A percentile compares a stretch with the other conserved stretches of the same genome.
phyloP scores from a whole-genome alignment of 2,797 vertebrate genomes.

The Babyrousa celebensis region DNA sequence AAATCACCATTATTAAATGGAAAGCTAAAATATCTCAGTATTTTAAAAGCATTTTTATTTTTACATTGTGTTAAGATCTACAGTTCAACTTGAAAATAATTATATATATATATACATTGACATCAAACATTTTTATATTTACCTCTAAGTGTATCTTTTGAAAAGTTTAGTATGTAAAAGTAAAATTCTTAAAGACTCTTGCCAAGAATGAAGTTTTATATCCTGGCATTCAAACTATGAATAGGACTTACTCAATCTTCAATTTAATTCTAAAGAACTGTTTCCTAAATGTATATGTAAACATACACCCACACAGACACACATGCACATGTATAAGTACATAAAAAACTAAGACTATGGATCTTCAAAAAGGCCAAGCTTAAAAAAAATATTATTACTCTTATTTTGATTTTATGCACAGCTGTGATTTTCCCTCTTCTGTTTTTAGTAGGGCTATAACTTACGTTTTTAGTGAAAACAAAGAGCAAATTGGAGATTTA shows the following conservation, averaged over 20 bases:
- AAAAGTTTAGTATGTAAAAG: neutral
- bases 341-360: constrained; percentile 79
- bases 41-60: constrained; percentile 3
- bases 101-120: neutral
- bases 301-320: neutral
- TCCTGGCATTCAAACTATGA: neutral
- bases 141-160: neutral
- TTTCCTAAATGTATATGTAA: neutral
- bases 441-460: neutral
- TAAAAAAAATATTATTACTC: constrained; percentile 78
- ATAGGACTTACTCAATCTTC: neutral
- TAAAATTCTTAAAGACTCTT: neutral
- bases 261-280: constrained; percentile 15
- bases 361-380: constrained; percentile 75
- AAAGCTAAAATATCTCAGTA: neutral
- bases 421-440: neutral
- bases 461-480: constrained; percentile 14
- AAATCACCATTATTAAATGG: neutral
- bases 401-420: constrained; percentile 7
- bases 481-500: neutral
- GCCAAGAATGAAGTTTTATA: constrained; percentile 35
- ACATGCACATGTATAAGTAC: neutral
- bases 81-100: constrained; percentile 6
- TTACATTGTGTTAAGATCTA: neutral
- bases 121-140: constrained; percentile 23